Evolutionary conservation across 35 echinoderm and acorn worm species (phyloP).

Genomic region (Strongylocentrotus purpuratus): DNA sequence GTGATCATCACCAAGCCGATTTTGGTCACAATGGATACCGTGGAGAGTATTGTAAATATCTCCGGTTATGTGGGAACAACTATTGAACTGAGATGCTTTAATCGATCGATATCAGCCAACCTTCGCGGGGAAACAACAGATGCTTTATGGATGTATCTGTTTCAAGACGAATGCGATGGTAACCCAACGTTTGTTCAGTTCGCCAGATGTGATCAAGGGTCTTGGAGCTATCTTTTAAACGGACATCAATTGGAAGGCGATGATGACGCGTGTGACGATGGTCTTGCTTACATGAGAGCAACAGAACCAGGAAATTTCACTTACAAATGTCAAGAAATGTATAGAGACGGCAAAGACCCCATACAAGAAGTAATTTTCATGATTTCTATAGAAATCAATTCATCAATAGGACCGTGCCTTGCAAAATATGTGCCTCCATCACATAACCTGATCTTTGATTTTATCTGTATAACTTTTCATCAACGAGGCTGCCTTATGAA

Average conservation of each 20-base stretch:
- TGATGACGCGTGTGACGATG: neutral
- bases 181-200: neutral
- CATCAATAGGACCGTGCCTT: neutral
- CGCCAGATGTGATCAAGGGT: neutral
- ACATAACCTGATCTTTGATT: neutral
- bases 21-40: too few species aligned
- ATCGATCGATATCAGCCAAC: too few species aligned
- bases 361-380: neutral
- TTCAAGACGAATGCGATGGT: too few species aligned
- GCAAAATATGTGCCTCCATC: neutral
- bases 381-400: neutral
- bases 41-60: too few species aligned
- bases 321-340: neutral
- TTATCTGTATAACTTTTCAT: neutral
- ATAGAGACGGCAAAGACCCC: neutral
- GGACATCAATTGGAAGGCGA: neutral
- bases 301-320: neutral
- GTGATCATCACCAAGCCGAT: too few species aligned
- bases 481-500: neutral
- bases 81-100: too few species aligned
- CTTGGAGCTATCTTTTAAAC: neutral
- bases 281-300: neutral
- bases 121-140: too few species aligned
- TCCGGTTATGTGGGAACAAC: too few species aligned
- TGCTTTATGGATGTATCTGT: too few species aligned